Evolutionary conservation across 2,113 vertebrate species (phyloP).

Genomic region (Pluvialis apricaria): DNA sequence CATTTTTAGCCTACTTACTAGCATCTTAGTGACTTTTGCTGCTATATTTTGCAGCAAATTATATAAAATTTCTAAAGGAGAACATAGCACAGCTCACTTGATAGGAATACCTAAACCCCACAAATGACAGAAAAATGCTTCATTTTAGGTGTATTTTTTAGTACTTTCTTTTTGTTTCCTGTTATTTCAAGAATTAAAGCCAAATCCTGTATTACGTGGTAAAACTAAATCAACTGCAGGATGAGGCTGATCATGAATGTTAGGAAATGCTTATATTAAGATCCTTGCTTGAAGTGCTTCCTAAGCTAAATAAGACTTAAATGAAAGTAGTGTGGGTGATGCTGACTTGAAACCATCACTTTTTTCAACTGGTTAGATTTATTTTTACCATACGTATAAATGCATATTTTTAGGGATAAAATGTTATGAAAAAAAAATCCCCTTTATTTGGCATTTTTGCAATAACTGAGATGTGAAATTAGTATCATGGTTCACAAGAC

Average conservation of each 20-base stretch:
- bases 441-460: neutral
- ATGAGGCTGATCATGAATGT: neutral
- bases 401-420: neutral
- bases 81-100: neutral
- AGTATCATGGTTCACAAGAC: neutral
- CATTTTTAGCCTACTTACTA: neutral
- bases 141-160: neutral
- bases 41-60: neutral
- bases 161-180: neutral
- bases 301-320: neutral
- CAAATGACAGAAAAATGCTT: neutral
- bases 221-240: neutral
- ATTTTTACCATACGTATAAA: neutral
- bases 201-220: neutral
- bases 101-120: neutral
- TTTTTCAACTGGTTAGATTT: neutral
- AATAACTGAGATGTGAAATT: constrained; percentile 31
- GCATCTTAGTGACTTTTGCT: neutral
- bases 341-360: neutral
- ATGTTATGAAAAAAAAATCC: neutral
- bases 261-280: neutral
- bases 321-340: neutral
- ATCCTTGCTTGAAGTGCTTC: neutral
- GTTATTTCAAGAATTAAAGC: neutral
- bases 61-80: neutral